Evolutionary conservation across 2,797 vertebrate species (phyloP), one percentile per base, ranked within the genome.

Genomic region (Naso thynnoides): DNA sequence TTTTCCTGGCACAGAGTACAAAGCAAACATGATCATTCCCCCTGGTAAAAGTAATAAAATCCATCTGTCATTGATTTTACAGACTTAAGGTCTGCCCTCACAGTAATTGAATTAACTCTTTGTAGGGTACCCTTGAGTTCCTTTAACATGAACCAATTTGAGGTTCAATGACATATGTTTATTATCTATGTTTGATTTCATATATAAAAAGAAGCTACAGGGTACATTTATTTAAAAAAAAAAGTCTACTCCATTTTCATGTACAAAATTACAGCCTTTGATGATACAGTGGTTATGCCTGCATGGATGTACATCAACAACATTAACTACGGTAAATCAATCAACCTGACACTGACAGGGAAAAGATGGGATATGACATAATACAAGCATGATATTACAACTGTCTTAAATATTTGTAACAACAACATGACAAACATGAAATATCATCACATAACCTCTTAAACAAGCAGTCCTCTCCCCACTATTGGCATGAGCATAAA

Each of bases 31-130:
- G 71, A 81, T 80, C 66, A 80, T 56, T 79, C 62, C 56, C 70
- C 53, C 65, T n/a, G 77, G 60, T 39, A 69, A 78, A 83, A 73
- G 38, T 57, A 77, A 87, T 88, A 84, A 82, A 67, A 78, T 89
- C 66, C 85, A 84, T 89, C 83, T 91, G 88, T 58, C 60, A 82
- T 78, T 90, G 77, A 91, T 89, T 91, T 84, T 79, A 81, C 58
- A 79, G 76, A 77, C 79, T 73, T 76, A 60, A 59, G 78, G 83
- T 76, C 74, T 84, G 21, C 42, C 68, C 65, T 82, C 65, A 60
- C 44, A 36, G 54, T 86, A 76, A 88, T 82, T 83, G 31, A 75
- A 74, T 89, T 83, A 82, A 83, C 78, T 88, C 76, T 81, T 70
- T 83, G 81, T 70, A 62, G 69, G 39, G 55, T 76, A 58, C 52